phyloP scores from a whole-genome alignment of 2,797 vertebrate species.

The Lophotriccus pileatus region DNA sequence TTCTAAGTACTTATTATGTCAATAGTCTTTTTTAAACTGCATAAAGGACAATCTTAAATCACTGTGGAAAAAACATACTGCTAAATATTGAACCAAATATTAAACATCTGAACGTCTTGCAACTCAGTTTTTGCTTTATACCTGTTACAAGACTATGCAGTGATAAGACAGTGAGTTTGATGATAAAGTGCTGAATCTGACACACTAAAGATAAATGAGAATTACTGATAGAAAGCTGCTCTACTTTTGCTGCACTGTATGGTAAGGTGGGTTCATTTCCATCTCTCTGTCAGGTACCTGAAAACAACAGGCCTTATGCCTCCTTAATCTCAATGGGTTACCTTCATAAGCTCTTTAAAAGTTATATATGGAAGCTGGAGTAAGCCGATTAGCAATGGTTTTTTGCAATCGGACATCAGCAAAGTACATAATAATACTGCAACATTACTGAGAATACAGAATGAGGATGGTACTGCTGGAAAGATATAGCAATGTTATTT shows the following conservation, averaged over 20 bases:
- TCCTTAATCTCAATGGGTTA: conserved; percentile 63
- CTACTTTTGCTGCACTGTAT: conserved; percentile 45
- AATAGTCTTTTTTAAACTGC: background rate
- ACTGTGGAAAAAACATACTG: background rate
- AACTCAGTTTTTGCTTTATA: conserved; percentile 36
- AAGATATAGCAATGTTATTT: background rate
- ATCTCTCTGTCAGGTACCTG: conserved; percentile 59
- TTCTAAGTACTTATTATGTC: background rate
- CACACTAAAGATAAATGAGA: conserved; percentile 69
- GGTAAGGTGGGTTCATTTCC: conserved; percentile 3
- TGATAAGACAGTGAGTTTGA: conserved; percentile 57
- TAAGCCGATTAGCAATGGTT: conserved; percentile 69
- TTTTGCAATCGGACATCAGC: conserved; percentile 58
- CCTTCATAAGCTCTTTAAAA: conserved; percentile 70
- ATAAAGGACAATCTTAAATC: conserved; percentile 26
- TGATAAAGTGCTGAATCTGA: conserved; percentile 60
- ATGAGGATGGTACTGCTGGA: background rate
- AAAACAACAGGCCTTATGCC: conserved; percentile 63
- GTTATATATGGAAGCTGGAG: conserved; percentile 63
- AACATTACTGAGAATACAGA: conserved; percentile 10
- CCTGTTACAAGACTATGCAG: conserved; percentile 24
- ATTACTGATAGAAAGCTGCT: conserved; percentile 64
- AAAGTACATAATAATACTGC: conserved; percentile 40
- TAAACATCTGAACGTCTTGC: conserved; percentile 32
- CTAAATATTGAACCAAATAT: background rate